Evolutionary conservation across 2,113 vertebrate species (phyloP).

Genomic region (Myrmecobius fasciatus): DNA sequence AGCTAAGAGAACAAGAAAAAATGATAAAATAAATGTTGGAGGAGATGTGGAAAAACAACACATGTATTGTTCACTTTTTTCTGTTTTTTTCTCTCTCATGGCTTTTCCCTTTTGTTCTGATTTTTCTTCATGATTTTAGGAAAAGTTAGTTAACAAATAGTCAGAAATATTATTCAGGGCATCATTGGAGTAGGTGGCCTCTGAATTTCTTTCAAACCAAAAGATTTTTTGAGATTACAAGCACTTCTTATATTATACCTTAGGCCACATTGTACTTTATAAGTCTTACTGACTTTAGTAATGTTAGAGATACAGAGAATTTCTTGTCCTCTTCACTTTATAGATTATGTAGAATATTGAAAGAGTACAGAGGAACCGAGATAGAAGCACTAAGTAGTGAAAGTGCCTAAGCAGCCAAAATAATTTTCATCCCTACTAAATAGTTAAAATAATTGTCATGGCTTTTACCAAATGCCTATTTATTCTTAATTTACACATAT

Average conservation of each 20-base stretch:
- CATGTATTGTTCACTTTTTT: too few relatives aligned
- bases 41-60: too few relatives aligned
- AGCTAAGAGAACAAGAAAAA: too few relatives aligned
- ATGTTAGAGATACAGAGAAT: not conserved
- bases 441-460: not conserved
- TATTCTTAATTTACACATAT: not conserved
- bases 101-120: too few relatives aligned
- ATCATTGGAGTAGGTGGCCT: not conserved
- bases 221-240: not conserved
- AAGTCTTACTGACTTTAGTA: not conserved
- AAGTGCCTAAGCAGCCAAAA: too few relatives aligned
- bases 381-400: not conserved
- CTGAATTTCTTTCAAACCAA: not conserved
- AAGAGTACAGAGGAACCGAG: not conserved
- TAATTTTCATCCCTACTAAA: too few relatives aligned
- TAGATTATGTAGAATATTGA: not conserved
- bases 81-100: too few relatives aligned
- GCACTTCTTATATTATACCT: not conserved
- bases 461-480: not conserved
- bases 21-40: too few relatives aligned
- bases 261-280: not conserved
- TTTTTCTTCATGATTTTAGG: too few relatives aligned
- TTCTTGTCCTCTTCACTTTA: not conserved
- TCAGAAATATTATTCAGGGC: too few relatives aligned
- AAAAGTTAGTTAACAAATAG: too few relatives aligned